A percentile compares a stretch with the other conserved stretches of the same genome.
Conservation (phyloP, 1,140 invertebrate genomes). For the Steinernema feltiae region DNA sequence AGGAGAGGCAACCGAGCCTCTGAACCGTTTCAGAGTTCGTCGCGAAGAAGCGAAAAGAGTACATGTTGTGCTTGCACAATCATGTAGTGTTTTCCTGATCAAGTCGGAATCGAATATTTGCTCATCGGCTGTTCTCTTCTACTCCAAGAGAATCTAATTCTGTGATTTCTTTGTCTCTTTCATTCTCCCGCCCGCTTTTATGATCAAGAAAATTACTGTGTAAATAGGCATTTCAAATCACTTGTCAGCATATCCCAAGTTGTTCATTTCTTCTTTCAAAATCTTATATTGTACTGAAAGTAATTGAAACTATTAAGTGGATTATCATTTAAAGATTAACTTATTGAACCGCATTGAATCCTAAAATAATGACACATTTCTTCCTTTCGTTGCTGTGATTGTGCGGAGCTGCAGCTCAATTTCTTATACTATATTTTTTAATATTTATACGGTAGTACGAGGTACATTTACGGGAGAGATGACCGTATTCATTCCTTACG, state of each 20-base stretch:
- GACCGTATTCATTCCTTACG: no score
- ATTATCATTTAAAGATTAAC: background rate
- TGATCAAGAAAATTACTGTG: constrained; percentile 13
- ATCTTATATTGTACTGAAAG: background rate
- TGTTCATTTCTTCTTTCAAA: constrained; percentile 18
- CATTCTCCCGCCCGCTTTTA: background rate
- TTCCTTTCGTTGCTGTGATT: background rate
- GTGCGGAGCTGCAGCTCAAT: background rate
- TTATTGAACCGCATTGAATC: background rate
- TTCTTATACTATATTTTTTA: no score
- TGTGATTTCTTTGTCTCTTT: constrained; percentile 20
- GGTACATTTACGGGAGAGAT: no score
- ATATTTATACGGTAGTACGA: no score
- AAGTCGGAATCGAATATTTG: background rate
- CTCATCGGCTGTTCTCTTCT: background rate
- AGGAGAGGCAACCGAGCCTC: background rate
- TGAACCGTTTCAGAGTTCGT: background rate
- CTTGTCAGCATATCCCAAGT: constrained; percentile 12
- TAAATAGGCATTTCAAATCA: constrained; percentile 15
- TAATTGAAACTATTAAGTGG: background rate
- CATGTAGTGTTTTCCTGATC: constrained; percentile 12
- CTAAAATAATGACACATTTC: background rate
- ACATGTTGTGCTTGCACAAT: constrained; percentile 20
- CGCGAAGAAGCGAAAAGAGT: constrained; percentile 20
- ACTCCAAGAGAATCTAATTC: background rate